A percentile compares a stretch with the other conserved stretches of the same genome.
phyloP scores from a whole-genome alignment of 2,888 invertebrate species.

The Daptonema setosum region DNA sequence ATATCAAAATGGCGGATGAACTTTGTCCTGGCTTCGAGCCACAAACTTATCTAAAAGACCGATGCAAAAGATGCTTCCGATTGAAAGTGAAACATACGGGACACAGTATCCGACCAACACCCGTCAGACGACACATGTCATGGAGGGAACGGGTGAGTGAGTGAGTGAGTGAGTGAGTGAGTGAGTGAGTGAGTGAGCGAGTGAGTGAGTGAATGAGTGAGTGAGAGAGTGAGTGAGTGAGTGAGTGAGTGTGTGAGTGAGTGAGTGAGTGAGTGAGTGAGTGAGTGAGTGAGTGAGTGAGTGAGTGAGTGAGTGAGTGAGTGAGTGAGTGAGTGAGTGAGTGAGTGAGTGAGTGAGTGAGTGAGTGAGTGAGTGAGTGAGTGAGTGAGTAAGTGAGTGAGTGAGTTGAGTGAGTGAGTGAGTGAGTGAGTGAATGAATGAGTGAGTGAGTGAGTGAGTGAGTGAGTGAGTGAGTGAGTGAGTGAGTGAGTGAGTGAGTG shows the following conservation, averaged over 20 bases:
- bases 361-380: too few relatives aligned
- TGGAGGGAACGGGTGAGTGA: conserved; percentile 4
- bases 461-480: too few relatives aligned
- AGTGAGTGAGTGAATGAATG: too few relatives aligned
- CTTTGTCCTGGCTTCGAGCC: conserved; percentile 21
- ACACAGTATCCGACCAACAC: too few relatives aligned
- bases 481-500: too few relatives aligned
- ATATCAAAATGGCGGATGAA: conserved; percentile 6
- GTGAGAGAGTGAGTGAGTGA: background rate
- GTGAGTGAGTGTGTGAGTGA: background rate
- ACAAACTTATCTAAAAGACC: conserved; percentile 25
- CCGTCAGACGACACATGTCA: background rate
- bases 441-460: too few relatives aligned
- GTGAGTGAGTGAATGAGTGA: conserved; percentile 1
- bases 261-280: background rate
- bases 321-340: too few relatives aligned
- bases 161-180: conserved; percentile 15
- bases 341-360: too few relatives aligned
- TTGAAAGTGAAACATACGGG: conserved; percentile 24
- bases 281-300: too few relatives aligned
- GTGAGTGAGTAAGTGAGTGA: too few relatives aligned
- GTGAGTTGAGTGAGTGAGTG: too few relatives aligned
- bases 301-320: too few relatives aligned
- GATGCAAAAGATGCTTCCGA: conserved; percentile 28
- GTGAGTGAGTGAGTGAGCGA: conserved; percentile 17